Evolutionary conservation across 2,888 invertebrate genomes (phyloP).

Genomic region (Zygaena filipendulae): DNA sequence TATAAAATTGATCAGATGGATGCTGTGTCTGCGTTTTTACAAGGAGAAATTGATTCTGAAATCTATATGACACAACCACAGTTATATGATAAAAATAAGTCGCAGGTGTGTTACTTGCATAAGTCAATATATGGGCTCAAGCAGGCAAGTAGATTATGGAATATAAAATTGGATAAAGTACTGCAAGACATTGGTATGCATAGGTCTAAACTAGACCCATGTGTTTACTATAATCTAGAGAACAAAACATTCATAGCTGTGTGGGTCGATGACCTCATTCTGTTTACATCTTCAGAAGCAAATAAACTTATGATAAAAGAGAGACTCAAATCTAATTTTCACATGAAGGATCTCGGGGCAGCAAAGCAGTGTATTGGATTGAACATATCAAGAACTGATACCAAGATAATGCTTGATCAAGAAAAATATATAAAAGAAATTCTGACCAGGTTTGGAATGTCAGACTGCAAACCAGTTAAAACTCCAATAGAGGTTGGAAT

Average conservation of each 20-base stretch:
- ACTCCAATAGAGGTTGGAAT: constrained; percentile 7
- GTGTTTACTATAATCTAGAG: constrained; percentile 12
- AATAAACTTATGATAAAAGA: constrained; percentile 4
- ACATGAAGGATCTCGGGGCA: constrained; percentile 11
- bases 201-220: constrained; percentile 13
- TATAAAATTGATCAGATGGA: constrained; percentile 8
- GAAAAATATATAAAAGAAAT: constrained; percentile 14
- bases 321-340: constrained; percentile 1
- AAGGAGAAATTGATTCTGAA: constrained; percentile 13
- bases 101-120: constrained; percentile 12
- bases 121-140: constrained; percentile 13
- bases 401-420: constrained; percentile 11
- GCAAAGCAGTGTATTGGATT: constrained; percentile 11
- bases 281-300: constrained; percentile 4
- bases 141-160: constrained; percentile 14
- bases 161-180: constrained; percentile 10
- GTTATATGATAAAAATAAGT: constrained; percentile 5
- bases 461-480: constrained; percentile 11
- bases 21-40: constrained; percentile 10
- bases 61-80: constrained; percentile 12
- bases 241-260: constrained; percentile 12
- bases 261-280: constrained; percentile 16
- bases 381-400: constrained; percentile 9
- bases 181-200: constrained; percentile 11
- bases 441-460: constrained; percentile 9